A percentile compares a stretch with the other conserved stretches of the same genome.
phyloP scores from a whole-genome alignment of 2,113 vertebrate species.

The Malurus cyaneus region DNA sequence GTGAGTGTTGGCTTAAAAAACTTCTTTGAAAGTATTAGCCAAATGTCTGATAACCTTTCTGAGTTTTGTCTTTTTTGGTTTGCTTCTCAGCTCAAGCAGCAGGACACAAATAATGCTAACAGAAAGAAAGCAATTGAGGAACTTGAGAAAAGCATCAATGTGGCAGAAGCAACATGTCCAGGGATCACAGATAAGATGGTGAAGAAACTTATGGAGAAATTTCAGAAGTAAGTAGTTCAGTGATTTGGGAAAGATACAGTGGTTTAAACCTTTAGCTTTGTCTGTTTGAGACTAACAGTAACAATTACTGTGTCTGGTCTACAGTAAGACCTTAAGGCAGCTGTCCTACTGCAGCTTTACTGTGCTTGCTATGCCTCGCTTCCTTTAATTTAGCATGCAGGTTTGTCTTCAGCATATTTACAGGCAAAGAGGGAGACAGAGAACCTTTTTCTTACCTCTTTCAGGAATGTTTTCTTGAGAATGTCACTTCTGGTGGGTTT shows the following conservation, averaged over 20 bases:
- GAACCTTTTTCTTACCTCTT: background rate
- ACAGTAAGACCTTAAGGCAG: no score
- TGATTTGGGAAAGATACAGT: background rate
- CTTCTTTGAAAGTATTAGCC: background rate
- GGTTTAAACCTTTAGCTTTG: background rate
- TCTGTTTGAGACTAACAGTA: background rate
- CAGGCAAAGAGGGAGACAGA: background rate
- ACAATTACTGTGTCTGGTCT: background rate
- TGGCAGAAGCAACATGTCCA: conserved; percentile 89
- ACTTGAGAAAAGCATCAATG: conserved; percentile 89
- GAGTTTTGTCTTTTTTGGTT: background rate
- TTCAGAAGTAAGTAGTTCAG: conserved; percentile 81
- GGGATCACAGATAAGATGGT: conserved; percentile 98
- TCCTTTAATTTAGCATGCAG: background rate
- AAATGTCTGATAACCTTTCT: background rate
- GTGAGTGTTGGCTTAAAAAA: conserved; percentile 64
- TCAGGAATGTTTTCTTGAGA: background rate
- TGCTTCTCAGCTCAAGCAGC: conserved; percentile 85
- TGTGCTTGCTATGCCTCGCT: background rate
- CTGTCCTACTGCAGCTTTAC: background rate
- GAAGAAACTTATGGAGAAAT: conserved; percentile 91
- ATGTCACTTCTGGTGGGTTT: background rate
- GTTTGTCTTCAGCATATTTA: background rate
- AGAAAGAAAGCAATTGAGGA: conserved; percentile 89
- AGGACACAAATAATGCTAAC: conserved; percentile 85